Base-by-base conservation (phyloP, 2,797 vertebrate species). In the Chelmon rostratus region DNA sequence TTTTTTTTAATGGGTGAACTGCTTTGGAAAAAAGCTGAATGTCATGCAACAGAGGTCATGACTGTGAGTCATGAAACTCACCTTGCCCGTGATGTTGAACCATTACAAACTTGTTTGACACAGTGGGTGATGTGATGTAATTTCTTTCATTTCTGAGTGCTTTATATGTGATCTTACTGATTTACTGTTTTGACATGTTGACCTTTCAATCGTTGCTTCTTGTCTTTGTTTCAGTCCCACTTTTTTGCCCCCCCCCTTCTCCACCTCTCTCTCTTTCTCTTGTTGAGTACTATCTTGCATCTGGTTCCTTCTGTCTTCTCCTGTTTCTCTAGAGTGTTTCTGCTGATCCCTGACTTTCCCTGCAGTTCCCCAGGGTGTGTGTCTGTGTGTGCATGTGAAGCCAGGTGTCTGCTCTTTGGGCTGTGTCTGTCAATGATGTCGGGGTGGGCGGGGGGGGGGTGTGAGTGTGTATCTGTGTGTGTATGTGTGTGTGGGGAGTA, bases 361-460 rank as follows among this genome's bases (percentile, higher is more conserved):
- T 90, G 73, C 92, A 90, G 86, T 89, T 94, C 88, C 94, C 91
- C 91, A 90, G 89, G 92, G 92, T 88, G 86, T 83, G 85, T 88
- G 89, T 86, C 68, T 91, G 78, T 83, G 77, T 84, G 88, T 86
- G 79, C 54, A 65, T 86, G 82, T 46, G 73, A 90, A 86, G 90
- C 91, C 92, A 92, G 92, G 92, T 94, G 93, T 92, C 91, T 91
- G 89, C 90, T 93, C 89, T 95, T 96, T 96, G 94, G 94, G 93
- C 95, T 93, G 94, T 96, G 96, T 97, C 96, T 96, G 96, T 97
- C 96, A 97, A 91, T 96, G 78, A 73, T 92, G 88, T 93, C 88
- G 90, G 92, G 92, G 90, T 78, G 88, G 81, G 90, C 84, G 47
- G 53, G 46, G 73, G 71, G 76, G 58, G 54, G 80, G 52, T 73